Base-by-base conservation (phyloP, 2,113 vertebrate species). In the Halichoerus grypus region DNA sequence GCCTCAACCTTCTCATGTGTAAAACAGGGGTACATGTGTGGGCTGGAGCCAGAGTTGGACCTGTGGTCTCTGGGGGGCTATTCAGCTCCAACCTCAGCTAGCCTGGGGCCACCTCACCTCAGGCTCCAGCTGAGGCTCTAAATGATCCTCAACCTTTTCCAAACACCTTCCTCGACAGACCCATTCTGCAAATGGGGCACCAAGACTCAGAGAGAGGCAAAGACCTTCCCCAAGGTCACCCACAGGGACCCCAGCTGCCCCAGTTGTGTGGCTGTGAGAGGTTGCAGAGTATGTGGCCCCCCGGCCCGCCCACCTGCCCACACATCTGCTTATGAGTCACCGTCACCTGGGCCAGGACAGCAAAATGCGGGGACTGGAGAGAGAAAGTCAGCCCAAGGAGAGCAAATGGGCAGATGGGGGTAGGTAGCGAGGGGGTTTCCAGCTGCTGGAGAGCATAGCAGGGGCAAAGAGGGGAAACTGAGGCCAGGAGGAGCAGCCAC, bases 271-370 rank as follows among this genome's bases (percentile, higher is more conserved):
- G 81, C 67, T 79, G 13, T 53, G 12, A 53, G 81, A n/a, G 12
- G 24, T 28, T 57, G 51, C 42, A 0, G 36, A 28, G 53, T 57
- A 19, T 42, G 51, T 1, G 57, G 26, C 89, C 0, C 0, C 14
- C 0, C 0, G 1, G 6, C n/a, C 95, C 89, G 1, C 97, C 97
- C 94, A 94, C 92, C 77, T 57, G 89, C 92, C 92, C 82, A 51
- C 77, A 97, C 92, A 96, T 95, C 94, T 96, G 92, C 49, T 55
- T 42, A 13, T 97, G 97, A 98, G 96, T 98, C 96, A 97, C 83
- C 1, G 0, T 53, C 83, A 53, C 86, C 95, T 91, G 0, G 21
- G 91, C 96, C 77, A 82, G 77, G 83, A 61, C 57, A 55, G 91
- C 13, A 1, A 49, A 79, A 53, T 15, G 79, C 1, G 33, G 80